Evolutionary conservation across 35 echinoderm and acorn worm species (phyloP).

Genomic region (Eucidaris tribuloides): DNA sequence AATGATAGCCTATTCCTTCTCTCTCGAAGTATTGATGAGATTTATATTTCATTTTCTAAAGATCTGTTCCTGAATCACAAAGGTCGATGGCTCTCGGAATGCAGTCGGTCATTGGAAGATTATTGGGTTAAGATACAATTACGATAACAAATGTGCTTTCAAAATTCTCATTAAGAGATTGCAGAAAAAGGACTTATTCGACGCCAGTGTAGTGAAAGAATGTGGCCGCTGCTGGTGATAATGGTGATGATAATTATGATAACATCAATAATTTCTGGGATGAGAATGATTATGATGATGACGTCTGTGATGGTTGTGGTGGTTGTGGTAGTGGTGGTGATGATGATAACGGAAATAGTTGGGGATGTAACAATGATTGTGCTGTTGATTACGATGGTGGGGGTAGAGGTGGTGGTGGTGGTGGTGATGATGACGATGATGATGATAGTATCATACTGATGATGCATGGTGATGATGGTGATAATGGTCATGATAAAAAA

Average conservation of each 20-base stretch:
- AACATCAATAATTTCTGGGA: too few relatives aligned
- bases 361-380: too few relatives aligned
- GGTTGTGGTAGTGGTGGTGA: too few relatives aligned
- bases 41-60: background rate
- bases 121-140: conserved; percentile 12
- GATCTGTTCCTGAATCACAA: conserved; percentile 53
- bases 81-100: conserved; percentile 43
- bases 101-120: conserved; percentile 35
- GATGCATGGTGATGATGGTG: too few relatives aligned
- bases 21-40: background rate
- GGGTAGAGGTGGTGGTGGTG: too few relatives aligned
- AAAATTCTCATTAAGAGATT: background rate
- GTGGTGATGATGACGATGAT: too few relatives aligned
- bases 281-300: background rate
- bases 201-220: background rate
- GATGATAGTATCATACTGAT: too few relatives aligned
- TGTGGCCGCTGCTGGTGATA: background rate
- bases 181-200: too few relatives aligned
- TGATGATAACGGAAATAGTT: too few relatives aligned
- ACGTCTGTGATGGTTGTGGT: background rate
- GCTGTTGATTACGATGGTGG: too few relatives aligned
- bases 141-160: background rate
- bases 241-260: background rate
- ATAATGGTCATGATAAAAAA: too few relatives aligned
- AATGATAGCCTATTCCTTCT: background rate